phyloP scores from a whole-genome alignment of 2,113 vertebrate genomes.

The Notothenia coriiceps region DNA sequence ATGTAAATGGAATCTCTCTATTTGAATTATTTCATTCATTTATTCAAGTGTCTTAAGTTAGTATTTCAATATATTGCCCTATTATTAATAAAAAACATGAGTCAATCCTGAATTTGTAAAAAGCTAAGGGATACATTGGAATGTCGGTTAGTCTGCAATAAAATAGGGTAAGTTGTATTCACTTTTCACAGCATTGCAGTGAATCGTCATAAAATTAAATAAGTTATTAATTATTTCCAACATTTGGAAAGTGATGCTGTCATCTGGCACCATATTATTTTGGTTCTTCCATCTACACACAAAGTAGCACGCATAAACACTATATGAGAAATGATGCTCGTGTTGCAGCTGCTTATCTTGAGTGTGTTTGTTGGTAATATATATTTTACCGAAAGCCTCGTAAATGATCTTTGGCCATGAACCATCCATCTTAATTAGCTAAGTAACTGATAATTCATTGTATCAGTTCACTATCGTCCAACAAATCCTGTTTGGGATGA shows the following conservation, averaged over 20 bases:
- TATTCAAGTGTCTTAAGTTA: background rate
- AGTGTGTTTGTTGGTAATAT: background rate
- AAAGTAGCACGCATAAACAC: background rate
- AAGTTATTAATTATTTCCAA: no score
- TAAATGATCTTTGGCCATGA: fast-evolving
- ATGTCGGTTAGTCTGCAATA: background rate
- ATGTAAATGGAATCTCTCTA: background rate
- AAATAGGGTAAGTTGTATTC: background rate
- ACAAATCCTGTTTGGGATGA: background rate
- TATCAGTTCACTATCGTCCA: background rate
- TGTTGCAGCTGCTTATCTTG: background rate
- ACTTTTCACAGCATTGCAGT: background rate
- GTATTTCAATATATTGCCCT: background rate
- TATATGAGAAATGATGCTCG: background rate
- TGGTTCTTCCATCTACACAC: background rate
- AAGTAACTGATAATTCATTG: background rate
- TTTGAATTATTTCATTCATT: background rate
- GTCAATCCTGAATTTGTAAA: background rate
- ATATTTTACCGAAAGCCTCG: background rate
- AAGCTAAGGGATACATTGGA: background rate
- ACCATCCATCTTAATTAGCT: no score
- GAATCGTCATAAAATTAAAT: background rate
- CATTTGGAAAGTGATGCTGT: background rate
- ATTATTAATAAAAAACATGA: background rate
- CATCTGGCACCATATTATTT: background rate